Percentiles rank a stretch among this genome's conserved stretches.
Conservation (phyloP, 2,888 invertebrate species). For the Elmis aenea region DNA sequence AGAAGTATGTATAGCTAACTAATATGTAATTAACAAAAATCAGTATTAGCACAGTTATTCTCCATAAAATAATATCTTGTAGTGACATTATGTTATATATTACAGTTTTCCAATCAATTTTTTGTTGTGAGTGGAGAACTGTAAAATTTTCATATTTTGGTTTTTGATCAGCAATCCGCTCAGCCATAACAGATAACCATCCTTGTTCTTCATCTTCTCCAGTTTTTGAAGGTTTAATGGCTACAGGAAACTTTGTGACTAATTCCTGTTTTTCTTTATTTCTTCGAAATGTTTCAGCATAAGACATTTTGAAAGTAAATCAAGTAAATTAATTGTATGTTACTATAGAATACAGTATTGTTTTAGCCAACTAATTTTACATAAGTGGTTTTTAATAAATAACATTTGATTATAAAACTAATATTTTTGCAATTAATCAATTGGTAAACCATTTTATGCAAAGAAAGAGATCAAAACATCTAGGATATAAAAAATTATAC, state of each 20-base stretch:
- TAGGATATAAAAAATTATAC: too few relatives aligned
- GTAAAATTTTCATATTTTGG: conserved; percentile 3
- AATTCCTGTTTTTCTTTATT: conserved; percentile 3
- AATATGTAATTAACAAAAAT: conserved; percentile 8
- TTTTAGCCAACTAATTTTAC: too few relatives aligned
- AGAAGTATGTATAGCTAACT: conserved; percentile 9
- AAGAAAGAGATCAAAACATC: too few relatives aligned
- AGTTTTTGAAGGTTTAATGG: conserved; percentile 2
- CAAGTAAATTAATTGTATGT: too few relatives aligned
- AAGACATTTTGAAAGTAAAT: conserved; percentile 1
- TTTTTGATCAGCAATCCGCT: background rate
- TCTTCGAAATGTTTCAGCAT: conserved; percentile 2
- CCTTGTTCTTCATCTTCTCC: background rate
- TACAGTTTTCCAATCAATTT: conserved; percentile 8
- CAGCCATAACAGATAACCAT: conserved; percentile 8
- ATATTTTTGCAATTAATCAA: too few relatives aligned
- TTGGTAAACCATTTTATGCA: too few relatives aligned
- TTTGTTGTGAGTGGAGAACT: conserved; percentile 5
- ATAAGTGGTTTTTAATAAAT: too few relatives aligned
- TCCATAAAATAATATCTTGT: conserved; percentile 7
- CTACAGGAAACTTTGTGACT: conserved; percentile 7
- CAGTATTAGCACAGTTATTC: conserved; percentile 5
- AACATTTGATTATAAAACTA: too few relatives aligned
- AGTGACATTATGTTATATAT: conserved; percentile 5
- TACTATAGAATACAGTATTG: too few relatives aligned